Conservation (phyloP, 2,888 invertebrate species). For the Xanthostigma xanthostigma region DNA sequence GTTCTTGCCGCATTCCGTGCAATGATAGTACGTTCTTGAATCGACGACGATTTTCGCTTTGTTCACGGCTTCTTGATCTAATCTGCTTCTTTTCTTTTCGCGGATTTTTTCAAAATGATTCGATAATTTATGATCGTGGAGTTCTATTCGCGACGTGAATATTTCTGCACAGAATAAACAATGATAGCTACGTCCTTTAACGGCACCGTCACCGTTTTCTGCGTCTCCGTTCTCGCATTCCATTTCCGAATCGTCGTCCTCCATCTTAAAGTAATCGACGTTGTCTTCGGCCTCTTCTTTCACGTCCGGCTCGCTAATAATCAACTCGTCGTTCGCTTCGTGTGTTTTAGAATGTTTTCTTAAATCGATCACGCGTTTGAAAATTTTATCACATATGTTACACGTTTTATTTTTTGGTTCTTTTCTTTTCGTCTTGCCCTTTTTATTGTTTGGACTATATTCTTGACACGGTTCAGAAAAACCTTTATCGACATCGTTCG, state of each 20-base stretch:
- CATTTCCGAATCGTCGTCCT: conserved; percentile 1
- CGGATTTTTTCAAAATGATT: background rate
- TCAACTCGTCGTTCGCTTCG: background rate
- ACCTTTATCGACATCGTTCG: background rate
- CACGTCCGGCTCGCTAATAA: background rate
- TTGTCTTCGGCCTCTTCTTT: background rate
- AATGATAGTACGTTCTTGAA: conserved; percentile 39
- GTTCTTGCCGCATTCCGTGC: conserved; percentile 40
- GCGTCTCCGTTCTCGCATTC: background rate
- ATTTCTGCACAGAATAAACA: background rate
- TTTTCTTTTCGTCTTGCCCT: background rate
- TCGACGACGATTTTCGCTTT: conserved; percentile 25
- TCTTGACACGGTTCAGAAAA: background rate
- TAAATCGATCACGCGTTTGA: background rate
- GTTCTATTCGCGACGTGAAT: background rate
- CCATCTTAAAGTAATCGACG: background rate
- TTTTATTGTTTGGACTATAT: background rate
- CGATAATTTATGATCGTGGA: background rate
- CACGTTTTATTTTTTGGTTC: background rate
- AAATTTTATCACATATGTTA: background rate
- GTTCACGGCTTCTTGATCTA: conserved; percentile 27
- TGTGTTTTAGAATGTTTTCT: background rate
- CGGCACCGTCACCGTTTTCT: background rate
- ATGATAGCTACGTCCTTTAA: too few species aligned
- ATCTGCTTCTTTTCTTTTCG: conserved; percentile 19